Evolutionary conservation across 1,140 invertebrate species (phyloP), one percentile per base, ranked within the genome.

Genomic region (Zophobas atratus): DNA sequence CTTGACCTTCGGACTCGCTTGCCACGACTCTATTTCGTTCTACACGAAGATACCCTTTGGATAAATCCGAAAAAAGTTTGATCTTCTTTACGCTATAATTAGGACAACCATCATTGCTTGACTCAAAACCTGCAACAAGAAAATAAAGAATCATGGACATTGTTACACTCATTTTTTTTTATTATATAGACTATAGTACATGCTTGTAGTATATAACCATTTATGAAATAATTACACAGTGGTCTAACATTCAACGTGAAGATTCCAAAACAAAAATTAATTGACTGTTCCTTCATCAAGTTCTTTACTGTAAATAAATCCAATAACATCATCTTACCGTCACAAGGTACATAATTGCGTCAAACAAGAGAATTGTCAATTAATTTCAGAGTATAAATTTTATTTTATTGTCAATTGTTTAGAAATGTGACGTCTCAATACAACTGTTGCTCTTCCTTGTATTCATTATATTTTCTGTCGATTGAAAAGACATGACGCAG

Each of bases 121-220:
- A 73, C 71, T 41, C 56, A 79, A 79, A 73, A 79, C 63, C 78
- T 79, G 75, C 0, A 78, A 78, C 34, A 6, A 60, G 8, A 77
- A 39, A 76, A n/a, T 20, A 41, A 73, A 48, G n/a, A 20, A 20
- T 55, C 49, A 6, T 0, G 49, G 2, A 51, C 3, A 20, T 20
- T 20, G 20, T 20, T 20, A 20, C 20, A 20, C 20, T 20, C 0
- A 20, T 20, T 20, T 20, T 20, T 20, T 20, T 20, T 20, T 20
- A 20, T 20, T 32, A 70, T n/a, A 20, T 2, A 70, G 6, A 35
- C 43, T 46, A 46, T 46, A 4, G 8, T 3, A 46, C 43, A 46
- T 4, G 43, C 0, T 46, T 46, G 8, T 8, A 46, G 43, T 20
- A 20, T 20, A 20, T 20, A 20, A 20, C 20, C 20, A 46, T 46